Evolutionary conservation across 2,888 invertebrate species (phyloP).

Genomic region (Trachelus iudaicus): DNA sequence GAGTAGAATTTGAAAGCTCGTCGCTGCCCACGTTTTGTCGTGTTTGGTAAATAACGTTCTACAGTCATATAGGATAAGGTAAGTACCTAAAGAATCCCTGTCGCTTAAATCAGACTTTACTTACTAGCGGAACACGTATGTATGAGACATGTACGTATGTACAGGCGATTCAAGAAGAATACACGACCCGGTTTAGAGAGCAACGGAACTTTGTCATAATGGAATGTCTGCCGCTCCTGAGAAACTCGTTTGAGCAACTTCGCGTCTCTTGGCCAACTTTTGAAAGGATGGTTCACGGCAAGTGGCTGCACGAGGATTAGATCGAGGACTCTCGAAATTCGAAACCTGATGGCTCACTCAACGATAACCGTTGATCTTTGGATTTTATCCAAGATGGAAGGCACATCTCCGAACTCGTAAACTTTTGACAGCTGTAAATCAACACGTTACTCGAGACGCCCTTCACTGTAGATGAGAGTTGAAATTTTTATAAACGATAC

Average conservation of each 20-base stretch:
- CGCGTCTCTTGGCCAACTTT: neutral
- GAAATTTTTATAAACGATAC: neutral
- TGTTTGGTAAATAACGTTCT: neutral
- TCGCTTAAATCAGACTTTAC: neutral
- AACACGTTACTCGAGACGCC: neutral
- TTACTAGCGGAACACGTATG: neutral
- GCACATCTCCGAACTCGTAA: neutral
- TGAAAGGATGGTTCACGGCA: neutral
- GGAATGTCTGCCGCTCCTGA: neutral
- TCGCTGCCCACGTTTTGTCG: neutral
- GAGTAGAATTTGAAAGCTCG: neutral
- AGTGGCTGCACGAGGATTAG: neutral
- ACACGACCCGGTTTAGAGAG: neutral
- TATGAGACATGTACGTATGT: neutral
- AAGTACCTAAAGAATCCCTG: neutral
- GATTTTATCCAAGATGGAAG: neutral
- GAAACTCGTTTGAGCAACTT: neutral
- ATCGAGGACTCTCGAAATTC: neutral
- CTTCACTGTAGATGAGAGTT: neutral
- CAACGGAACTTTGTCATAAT: slow-evolving; percentile 3
- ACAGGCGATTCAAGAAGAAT: neutral
- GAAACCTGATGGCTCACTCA: neutral
- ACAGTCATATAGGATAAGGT: neutral
- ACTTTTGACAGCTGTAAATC: neutral
- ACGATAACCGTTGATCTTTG: neutral